Evolutionary conservation across 1,140 invertebrate genomes (phyloP).

Genomic region (Drosophila insularis): DNA sequence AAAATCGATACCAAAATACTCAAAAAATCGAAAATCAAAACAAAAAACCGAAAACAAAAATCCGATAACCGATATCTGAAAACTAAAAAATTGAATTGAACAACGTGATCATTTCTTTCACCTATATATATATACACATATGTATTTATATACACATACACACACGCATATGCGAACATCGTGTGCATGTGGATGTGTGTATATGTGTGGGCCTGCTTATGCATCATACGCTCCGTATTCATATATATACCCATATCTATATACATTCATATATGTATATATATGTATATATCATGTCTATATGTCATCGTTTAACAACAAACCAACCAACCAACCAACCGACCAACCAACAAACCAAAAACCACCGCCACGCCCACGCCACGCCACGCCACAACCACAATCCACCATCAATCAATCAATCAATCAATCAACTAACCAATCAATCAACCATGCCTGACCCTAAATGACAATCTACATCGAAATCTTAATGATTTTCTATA

Average conservation of each 20-base stretch:
- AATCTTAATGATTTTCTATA: constrained; percentile 52
- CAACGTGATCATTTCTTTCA: constrained; percentile 17
- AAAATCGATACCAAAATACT: constrained; percentile 43
- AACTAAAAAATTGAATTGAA: constrained; percentile 13
- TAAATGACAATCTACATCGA: constrained; percentile 48
- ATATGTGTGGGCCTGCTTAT: constrained; percentile 41
- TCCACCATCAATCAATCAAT: constrained; percentile 42
- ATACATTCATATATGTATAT: constrained; percentile 31
- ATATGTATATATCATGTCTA: constrained; percentile 8
- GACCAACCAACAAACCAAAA: constrained; percentile 44
- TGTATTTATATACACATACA: constrained; percentile 32
- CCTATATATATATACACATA: constrained; percentile 20
- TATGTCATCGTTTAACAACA: constrained; percentile 44
- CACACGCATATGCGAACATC: constrained; percentile 26
- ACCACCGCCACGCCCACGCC: constrained; percentile 8
- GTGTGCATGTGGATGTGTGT: constrained; percentile 48
- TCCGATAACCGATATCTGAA: constrained; percentile 39
- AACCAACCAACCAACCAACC: constrained; percentile 50
- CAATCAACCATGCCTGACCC: constrained; percentile 37
- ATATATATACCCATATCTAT: constrained; percentile 26
- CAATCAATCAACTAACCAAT: constrained; percentile 34
- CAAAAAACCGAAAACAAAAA: constrained; percentile 32
- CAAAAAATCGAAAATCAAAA: constrained; percentile 4
- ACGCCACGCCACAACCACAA: constrained; percentile 15
- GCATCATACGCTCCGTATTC: constrained; percentile 43